These are phyloP conservation scores for Vulpes lagopus DNA, from an alignment of 2,113 vertebrate species.

Conservation along the genomic window DNA sequence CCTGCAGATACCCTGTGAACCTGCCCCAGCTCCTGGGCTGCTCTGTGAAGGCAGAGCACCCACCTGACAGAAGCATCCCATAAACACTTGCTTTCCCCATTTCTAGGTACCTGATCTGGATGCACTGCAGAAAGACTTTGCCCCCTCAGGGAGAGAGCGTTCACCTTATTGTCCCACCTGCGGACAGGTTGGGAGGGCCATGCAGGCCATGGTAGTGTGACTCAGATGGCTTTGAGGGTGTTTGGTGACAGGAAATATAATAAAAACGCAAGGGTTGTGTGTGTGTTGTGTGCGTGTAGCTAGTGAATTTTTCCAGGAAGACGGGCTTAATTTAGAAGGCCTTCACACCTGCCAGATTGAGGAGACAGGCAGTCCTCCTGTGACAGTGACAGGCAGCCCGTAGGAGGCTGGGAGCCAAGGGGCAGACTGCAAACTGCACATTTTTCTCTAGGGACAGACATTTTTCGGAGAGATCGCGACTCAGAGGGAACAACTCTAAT, in stretches of 20 bases:
- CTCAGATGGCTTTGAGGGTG: background rate
- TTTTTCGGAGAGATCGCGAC: background rate
- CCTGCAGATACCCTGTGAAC: background rate
- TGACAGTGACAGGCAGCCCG: background rate
- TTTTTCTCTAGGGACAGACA: background rate
- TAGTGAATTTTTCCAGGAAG: background rate
- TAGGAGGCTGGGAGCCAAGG: background rate
- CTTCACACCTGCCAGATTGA: background rate
- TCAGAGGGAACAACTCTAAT: background rate
- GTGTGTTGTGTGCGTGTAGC: background rate
- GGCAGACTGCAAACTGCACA: too few species aligned
- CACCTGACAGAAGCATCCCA: background rate
- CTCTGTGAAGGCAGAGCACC: background rate
- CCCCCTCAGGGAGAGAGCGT: background rate
- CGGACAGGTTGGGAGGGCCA: background rate
- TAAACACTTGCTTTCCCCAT: background rate
- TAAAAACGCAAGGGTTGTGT: background rate
- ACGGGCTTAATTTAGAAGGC: background rate
- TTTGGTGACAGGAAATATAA: background rate
- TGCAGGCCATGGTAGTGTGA: background rate
- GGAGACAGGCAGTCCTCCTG: fast-evolving
- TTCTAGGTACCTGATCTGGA: background rate
- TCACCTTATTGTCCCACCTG: background rate
- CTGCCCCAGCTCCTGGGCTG: background rate
- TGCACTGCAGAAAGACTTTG: fast-evolving